Percentiles rank a stretch among this genome's conserved stretches.
Evolutionary conservation across 2,797 vertebrate species (phyloP).

Genomic region (Sylvia borin): DNA sequence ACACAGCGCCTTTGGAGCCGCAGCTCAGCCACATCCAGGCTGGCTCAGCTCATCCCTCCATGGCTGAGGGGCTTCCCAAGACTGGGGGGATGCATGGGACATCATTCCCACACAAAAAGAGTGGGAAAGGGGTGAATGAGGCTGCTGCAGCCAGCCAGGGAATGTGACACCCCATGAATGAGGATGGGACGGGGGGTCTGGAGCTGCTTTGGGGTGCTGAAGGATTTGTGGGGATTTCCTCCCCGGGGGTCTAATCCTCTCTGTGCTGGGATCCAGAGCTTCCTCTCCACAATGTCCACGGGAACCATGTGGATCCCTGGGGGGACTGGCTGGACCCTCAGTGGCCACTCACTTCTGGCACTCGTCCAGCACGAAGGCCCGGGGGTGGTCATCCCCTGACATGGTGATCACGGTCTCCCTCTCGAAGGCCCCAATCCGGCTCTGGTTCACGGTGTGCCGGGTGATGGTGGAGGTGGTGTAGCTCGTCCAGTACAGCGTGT

Average conservation of each 20-base stretch:
- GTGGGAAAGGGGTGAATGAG: background rate
- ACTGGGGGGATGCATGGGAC: background rate
- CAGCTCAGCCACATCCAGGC: fast-evolving
- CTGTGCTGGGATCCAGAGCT: background rate
- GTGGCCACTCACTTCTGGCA: constrained; percentile 89
- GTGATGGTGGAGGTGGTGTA: constrained; percentile 97
- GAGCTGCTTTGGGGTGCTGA: background rate
- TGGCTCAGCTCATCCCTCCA: background rate
- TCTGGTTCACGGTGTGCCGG: constrained; percentile 96
- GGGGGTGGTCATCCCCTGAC: constrained; percentile 96
- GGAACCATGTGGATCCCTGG: fast-evolving
- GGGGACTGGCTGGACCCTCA: fast-evolving
- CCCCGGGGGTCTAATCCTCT: background rate
- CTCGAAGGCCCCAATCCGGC: constrained; percentile 87
- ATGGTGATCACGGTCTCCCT: constrained; percentile 96
- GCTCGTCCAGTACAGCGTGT: constrained; percentile 97
- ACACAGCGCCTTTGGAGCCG: background rate
- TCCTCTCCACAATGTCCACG: background rate
- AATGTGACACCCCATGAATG: fast-evolving
- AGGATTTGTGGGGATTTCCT: background rate
- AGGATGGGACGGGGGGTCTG: background rate
- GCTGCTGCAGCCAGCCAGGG: background rate
- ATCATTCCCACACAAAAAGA: fast-evolving
- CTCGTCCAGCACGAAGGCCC: constrained; percentile 95
- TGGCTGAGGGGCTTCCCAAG: background rate